Evolutionary conservation across 2,113 vertebrate genomes (phyloP).

Genomic region (Glareola pratincola): DNA sequence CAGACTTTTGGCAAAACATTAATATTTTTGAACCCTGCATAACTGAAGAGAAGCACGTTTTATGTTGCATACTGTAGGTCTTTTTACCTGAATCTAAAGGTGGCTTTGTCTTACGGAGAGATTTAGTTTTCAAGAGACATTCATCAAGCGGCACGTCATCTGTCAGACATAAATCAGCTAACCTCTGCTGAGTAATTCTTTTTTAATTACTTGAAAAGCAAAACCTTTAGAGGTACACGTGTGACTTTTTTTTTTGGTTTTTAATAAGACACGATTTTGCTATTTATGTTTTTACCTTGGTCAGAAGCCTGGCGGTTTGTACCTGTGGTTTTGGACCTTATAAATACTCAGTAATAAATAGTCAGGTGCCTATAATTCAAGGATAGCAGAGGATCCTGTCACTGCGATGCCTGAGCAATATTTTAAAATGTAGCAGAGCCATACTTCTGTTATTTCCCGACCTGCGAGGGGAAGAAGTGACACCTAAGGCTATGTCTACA

Average conservation of each 20-base stretch:
- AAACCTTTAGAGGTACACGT: neutral
- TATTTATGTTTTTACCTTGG: constrained; percentile 3
- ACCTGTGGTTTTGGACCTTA: constrained; percentile 13
- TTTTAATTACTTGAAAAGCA: neutral
- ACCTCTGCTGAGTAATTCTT: neutral
- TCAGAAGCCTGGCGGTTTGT: constrained; percentile 23
- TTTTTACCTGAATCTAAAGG: neutral
- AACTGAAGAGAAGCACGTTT: neutral
- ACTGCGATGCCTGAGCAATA: neutral
- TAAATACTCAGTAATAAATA: constrained; percentile 33
- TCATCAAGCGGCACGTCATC: neutral
- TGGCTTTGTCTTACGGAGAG: neutral
- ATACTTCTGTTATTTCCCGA: constrained; percentile 34
- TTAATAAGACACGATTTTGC: neutral
- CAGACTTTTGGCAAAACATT: neutral
- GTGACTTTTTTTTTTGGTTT: neutral
- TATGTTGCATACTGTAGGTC: neutral
- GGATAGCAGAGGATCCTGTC: neutral
- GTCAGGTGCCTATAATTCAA: neutral
- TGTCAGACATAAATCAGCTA: constrained; percentile 18
- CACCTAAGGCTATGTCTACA: constrained; percentile 75
- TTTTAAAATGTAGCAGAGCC: constrained; percentile 48
- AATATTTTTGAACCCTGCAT: neutral
- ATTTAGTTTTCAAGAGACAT: neutral
- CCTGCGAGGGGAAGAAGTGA: constrained; percentile 60